A percentile compares a stretch with the other conserved stretches of the same genome.
These are phyloP conservation scores for Pitta sordida DNA, from an alignment of 2,113 vertebrate species.

Conservation along the genomic window DNA sequence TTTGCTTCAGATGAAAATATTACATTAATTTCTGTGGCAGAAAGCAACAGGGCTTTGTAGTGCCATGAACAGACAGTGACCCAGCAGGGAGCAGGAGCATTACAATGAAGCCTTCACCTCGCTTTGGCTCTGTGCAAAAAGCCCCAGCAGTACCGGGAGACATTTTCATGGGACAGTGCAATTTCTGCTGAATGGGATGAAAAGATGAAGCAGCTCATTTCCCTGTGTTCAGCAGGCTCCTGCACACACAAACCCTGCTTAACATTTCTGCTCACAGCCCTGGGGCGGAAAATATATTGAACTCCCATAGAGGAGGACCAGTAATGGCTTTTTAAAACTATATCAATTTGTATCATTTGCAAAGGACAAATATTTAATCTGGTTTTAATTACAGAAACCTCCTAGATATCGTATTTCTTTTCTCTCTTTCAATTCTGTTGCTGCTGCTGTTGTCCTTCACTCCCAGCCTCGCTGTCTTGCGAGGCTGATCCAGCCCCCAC, in stretches of 20 bases:
- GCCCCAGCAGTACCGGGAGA: neutral
- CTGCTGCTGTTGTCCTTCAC: neutral
- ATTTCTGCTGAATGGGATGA: slow-evolving; percentile 34
- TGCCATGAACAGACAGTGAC: neutral
- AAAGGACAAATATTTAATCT: neutral
- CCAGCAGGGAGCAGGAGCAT: neutral
- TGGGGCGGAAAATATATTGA: slow-evolving; percentile 34
- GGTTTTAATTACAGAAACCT: slow-evolving; percentile 34
- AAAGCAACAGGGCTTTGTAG: neutral
- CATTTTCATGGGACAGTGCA: neutral
- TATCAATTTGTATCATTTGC: slow-evolving; percentile 28
- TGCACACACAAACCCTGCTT: neutral
- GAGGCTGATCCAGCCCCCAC: neutral
- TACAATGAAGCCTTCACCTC: neutral
- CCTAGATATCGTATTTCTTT: neutral
- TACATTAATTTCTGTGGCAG: neutral
- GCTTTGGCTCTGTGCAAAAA: neutral
- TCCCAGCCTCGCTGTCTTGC: neutral
- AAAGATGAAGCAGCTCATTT: slow-evolving; percentile 22
- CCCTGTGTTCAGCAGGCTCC: slow-evolving; percentile 26
- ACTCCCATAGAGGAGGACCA: neutral
- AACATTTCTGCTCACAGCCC: slow-evolving; percentile 38
- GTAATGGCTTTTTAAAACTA: slow-evolving; percentile 21
- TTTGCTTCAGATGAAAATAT: neutral
- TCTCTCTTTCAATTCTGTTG: neutral